Evolutionary conservation across 2,888 invertebrate species (phyloP).

Genomic region (Steinernema scapterisci): DNA sequence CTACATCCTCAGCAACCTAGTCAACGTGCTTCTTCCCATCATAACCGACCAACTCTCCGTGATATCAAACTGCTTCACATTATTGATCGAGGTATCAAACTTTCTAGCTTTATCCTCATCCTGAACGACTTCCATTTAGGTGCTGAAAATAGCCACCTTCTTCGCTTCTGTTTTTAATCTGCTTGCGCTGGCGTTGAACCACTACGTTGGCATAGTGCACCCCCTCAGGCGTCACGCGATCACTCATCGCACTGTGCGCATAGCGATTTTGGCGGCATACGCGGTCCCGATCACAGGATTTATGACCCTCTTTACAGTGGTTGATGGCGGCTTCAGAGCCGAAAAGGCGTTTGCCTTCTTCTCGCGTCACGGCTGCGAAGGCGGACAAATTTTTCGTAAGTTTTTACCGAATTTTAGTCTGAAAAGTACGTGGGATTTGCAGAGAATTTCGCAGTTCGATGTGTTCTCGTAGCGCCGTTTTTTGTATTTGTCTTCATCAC

Average conservation of each 20-base stretch:
- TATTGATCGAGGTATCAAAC: constrained; percentile 53
- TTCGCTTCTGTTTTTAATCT: constrained; percentile 75
- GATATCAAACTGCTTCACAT: constrained; percentile 59
- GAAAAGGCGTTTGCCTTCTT: constrained; percentile 59
- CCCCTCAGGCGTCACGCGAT: constrained; percentile 70
- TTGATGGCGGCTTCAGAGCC: constrained; percentile 56
- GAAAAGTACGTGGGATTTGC: constrained; percentile 35
- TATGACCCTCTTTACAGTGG: constrained; percentile 50
- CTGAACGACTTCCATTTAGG: constrained; percentile 42
- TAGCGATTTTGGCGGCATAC: constrained; percentile 52
- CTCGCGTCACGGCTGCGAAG: constrained; percentile 51
- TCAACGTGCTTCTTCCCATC: constrained; percentile 57
- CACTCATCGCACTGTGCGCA: constrained; percentile 43
- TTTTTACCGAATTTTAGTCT: neutral
- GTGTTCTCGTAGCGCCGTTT: constrained; percentile 56
- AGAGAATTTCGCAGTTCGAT: constrained; percentile 54
- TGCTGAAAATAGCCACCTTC: constrained; percentile 67
- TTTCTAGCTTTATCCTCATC: neutral
- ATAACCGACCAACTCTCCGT: constrained; percentile 37
- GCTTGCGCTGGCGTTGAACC: constrained; percentile 75
- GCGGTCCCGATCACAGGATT: constrained; percentile 51
- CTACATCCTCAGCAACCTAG: constrained; percentile 57
- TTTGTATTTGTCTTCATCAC: constrained; percentile 55
- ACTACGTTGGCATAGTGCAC: constrained; percentile 75
- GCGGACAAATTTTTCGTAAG: constrained; percentile 48